Evolutionary conservation across 2,797 vertebrate genomes (phyloP), one percentile per base, ranked within the genome.

Genomic region (Novumbra hubbsi): DNA sequence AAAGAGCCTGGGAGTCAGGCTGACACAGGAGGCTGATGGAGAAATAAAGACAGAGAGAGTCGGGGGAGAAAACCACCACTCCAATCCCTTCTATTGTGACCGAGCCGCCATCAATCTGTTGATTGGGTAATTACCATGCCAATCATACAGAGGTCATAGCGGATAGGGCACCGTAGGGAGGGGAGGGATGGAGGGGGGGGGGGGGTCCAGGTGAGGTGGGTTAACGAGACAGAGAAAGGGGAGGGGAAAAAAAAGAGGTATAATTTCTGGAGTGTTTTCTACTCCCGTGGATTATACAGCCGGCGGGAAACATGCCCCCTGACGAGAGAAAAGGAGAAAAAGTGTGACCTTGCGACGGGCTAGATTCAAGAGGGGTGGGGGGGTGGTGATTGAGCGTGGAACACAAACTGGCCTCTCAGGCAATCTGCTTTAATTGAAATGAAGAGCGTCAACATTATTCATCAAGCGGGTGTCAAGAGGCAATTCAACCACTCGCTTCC

Each of bases 381-480:
- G 80, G 19, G 27, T 15, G 14, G 16, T 86, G 88, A 91, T 86
- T 89, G 80, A 91, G 82, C 79, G 81, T 78, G 81, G 75, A 87
- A 91, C 86, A 89, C 90, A 92, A 92, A 93, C 92, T 91, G 90
- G 90, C 90, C 86, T 90, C 80, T 87, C 88, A 87, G 91, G 92
- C 92, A 93, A 93, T 87, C 92, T 86, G 86, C 84, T 91, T 94
- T 96, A 96, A 97, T 95, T 96, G 94, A 94, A 96, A 94, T 95
- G 92, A 95, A 96, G 95, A 95, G 94, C 91, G 92, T 94, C 91
- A 94, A 95, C 91, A 93, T 96, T 95, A 95, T 91, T 91, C 91
- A 93, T 91, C 92, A 93, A 93, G 88, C 87, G 86, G 87, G 88
- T 94, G 93, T 94, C 92, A 95, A 96, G 95, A 95, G 94, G 91